These are phyloP conservation scores for Taxidea taxus DNA, from an alignment of 2,113 vertebrate genomes.

Conservation along the genomic window DNA sequence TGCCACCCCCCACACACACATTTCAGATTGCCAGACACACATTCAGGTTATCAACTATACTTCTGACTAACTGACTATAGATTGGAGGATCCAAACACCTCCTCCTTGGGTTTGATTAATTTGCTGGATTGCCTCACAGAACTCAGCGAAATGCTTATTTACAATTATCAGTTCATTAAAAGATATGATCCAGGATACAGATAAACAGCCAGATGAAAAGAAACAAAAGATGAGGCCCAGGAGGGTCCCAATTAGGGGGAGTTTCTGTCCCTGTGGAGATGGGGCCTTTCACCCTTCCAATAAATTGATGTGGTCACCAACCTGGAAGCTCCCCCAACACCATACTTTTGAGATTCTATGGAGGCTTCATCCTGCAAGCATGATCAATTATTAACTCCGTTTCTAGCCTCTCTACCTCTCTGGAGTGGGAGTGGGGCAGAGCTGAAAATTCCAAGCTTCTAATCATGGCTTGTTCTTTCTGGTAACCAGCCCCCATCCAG, in stretches of 20 bases:
- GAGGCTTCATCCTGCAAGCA: neutral
- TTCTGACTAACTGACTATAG: neutral
- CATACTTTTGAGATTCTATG: neutral
- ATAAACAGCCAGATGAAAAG: neutral
- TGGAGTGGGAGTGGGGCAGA: neutral
- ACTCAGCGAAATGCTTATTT: neutral
- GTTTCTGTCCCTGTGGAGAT: neutral
- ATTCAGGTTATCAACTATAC: neutral
- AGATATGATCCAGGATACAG: neutral
- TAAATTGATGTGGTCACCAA: neutral
- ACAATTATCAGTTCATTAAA: neutral
- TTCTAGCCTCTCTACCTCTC: neutral
- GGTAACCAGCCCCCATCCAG: neutral
- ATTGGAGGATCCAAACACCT: no score
- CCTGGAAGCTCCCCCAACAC: no score
- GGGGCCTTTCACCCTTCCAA: neutral
- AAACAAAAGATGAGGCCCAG: fast-evolving
- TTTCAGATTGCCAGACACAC: neutral
- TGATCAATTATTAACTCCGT: neutral
- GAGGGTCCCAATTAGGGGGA: neutral
- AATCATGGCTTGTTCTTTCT: neutral
- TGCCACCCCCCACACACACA: fast-evolving
- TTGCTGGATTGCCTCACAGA: neutral
- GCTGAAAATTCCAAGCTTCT: neutral
- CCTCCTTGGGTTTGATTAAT: neutral